These are phyloP conservation scores for Oreochromis spilurus DNA, from an alignment of 2,113 vertebrate species.

Conservation along the genomic window DNA sequence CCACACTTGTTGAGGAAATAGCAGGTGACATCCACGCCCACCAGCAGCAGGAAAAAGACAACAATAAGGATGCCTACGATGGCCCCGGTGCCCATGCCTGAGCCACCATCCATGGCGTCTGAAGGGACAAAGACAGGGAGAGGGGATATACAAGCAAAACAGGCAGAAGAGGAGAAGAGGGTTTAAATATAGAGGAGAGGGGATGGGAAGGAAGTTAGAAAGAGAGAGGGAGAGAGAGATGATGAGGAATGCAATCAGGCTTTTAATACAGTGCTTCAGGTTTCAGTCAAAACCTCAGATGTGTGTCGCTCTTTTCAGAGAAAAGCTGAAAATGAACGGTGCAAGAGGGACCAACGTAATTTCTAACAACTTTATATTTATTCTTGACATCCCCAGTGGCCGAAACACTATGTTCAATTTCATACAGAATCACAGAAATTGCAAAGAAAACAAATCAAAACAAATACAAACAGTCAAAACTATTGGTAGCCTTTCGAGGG, in stretches of 20 bases:
- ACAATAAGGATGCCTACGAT: slow-evolving; percentile 96
- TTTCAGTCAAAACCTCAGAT: slow-evolving; percentile 4
- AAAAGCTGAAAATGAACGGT: not conserved
- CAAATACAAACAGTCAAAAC: not conserved
- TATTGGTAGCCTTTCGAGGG: not conserved
- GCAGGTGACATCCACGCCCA: slow-evolving; percentile 92
- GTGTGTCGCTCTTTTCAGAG: not conserved
- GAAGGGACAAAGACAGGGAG: not conserved
- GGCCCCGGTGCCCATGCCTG: slow-evolving; percentile 88
- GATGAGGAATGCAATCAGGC: slow-evolving; percentile 25
- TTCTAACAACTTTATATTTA: not conserved
- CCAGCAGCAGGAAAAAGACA: slow-evolving; percentile 88
- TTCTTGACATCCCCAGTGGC: not conserved
- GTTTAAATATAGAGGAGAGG: slow-evolving; percentile 9
- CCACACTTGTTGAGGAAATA: slow-evolving; percentile 99
- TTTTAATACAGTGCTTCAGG: slow-evolving; percentile 7
- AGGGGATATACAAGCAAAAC: slow-evolving; percentile 10
- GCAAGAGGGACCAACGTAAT: not conserved
- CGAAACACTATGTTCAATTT: slow-evolving; percentile 22
- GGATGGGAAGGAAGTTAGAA: slow-evolving; percentile 31
- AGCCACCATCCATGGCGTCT: slow-evolving; percentile 46
- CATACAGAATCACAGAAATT: not conserved
- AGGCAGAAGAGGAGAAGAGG: slow-evolving; percentile 24
- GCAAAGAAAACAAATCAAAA: not conserved
- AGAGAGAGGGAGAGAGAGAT: slow-evolving; percentile 16